phyloP scores from a whole-genome alignment of 2,113 vertebrate species.

The Crocuta crocuta region DNA sequence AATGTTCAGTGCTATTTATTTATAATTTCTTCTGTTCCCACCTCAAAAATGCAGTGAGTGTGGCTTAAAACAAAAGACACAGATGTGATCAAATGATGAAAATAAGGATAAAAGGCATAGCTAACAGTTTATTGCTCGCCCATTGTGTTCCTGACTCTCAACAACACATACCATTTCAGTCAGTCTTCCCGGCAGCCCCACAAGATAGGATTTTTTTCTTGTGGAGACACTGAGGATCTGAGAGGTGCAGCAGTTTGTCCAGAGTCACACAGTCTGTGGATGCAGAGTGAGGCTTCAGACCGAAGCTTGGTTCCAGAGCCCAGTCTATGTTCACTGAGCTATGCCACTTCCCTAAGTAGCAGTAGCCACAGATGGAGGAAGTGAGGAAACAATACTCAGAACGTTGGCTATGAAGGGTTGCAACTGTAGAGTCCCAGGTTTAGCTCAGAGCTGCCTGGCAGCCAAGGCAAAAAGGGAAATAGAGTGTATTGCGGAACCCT shows the following conservation, averaged over 20 bases:
- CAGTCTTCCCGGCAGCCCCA: background rate
- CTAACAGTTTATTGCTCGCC: background rate
- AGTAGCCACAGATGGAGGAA: background rate
- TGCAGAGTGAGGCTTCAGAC: background rate
- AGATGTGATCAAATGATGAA: background rate
- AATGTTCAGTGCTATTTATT: background rate
- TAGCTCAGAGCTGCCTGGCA: conserved; percentile 27
- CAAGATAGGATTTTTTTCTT: background rate
- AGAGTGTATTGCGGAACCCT: background rate
- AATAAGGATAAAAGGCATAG: background rate
- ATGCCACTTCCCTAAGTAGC: background rate
- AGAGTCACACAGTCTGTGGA: background rate
- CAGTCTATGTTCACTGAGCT: background rate
- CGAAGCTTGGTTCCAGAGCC: background rate
- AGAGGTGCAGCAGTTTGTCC: background rate
- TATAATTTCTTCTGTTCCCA: background rate
- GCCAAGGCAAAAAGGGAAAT: background rate
- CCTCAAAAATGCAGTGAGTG: background rate
- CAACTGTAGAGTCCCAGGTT: background rate
- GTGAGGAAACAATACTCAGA: background rate
- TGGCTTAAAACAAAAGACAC: conserved; percentile 27
- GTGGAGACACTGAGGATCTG: background rate
- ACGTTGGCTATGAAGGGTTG: background rate
- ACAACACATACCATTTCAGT: no score
- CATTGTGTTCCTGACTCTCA: background rate